A percentile compares a stretch with the other conserved stretches of the same genome.
These are phyloP conservation scores for Ceratina australensis DNA, from an alignment of 1,140 invertebrate genomes.

Conservation along the genomic window DNA sequence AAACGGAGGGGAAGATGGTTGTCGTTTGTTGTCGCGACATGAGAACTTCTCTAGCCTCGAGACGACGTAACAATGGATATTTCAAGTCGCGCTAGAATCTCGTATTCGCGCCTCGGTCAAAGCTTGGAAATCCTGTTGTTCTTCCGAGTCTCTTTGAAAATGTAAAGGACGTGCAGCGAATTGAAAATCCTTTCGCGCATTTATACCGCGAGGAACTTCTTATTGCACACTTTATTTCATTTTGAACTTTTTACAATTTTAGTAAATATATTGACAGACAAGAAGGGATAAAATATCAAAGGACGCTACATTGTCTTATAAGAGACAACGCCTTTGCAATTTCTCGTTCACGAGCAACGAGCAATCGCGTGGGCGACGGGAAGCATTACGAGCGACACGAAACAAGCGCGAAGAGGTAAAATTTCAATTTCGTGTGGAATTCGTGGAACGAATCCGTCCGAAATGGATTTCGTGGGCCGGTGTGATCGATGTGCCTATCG, in stretches of 20 bases:
- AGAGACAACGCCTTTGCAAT: not conserved
- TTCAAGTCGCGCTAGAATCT: conserved; percentile 21
- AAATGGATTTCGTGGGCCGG: not conserved
- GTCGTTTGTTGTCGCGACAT: conserved; percentile 28
- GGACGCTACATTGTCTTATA: no score
- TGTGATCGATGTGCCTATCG: conserved; percentile 31
- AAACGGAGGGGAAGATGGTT: not conserved
- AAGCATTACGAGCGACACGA: not conserved
- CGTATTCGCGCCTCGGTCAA: conserved; percentile 24
- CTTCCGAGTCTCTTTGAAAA: not conserved
- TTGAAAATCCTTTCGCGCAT: no score
- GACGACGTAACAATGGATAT: conserved; percentile 37
- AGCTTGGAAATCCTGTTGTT: conserved; percentile 18
- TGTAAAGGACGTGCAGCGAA: no score
- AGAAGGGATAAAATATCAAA: no score
- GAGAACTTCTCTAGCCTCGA: conserved; percentile 21
- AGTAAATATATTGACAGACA: no score
- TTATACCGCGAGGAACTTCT: no score
- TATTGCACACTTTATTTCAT: no score
- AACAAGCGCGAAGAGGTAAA: conserved; percentile 2
- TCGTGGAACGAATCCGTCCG: conserved; percentile 9
- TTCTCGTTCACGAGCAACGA: not conserved
- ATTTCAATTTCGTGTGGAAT: conserved; percentile 15
- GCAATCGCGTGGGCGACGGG: not conserved
- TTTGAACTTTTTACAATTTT: no score